phyloP scores from a whole-genome alignment of 2,113 vertebrate genomes.

The Callipepla squamata region DNA sequence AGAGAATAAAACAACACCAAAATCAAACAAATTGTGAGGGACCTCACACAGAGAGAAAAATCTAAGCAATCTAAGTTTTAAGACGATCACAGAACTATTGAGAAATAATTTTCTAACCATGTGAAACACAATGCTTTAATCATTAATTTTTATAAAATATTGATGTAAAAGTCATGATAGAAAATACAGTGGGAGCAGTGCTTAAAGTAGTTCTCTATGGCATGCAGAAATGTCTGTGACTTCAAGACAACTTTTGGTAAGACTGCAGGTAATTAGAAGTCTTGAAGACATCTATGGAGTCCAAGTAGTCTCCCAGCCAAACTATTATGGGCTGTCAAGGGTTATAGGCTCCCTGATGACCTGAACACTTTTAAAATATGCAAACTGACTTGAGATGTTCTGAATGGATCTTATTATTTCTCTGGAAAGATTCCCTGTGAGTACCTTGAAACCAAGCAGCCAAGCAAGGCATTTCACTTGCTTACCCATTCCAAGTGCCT shows the following conservation, averaged over 20 bases:
- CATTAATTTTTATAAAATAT: not conserved
- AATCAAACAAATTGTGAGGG: not conserved
- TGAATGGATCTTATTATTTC: not conserved
- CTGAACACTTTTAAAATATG: not conserved
- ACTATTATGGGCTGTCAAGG: not conserved
- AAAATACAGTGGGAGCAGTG: not conserved
- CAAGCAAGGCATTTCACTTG: not conserved
- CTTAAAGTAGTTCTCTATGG: not conserved
- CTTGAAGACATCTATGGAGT: not conserved
- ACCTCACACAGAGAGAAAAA: not conserved
- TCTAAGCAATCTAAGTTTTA: not conserved
- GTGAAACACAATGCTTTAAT: not conserved
- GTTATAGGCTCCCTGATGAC: not conserved
- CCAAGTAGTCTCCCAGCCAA: not conserved
- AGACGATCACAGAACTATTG: not conserved
- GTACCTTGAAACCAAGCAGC: not conserved
- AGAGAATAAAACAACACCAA: not conserved
- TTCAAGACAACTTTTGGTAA: not conserved
- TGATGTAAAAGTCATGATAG: not conserved
- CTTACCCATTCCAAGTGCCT: not conserved
- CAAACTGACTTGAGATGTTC: not conserved
- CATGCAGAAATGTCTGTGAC: not conserved
- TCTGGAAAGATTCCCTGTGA: not conserved
- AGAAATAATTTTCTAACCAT: not conserved
- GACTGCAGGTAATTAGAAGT: not conserved